phyloP scores from a whole-genome alignment of 2,797 vertebrate genomes.

The Gobio occitaniae region DNA sequence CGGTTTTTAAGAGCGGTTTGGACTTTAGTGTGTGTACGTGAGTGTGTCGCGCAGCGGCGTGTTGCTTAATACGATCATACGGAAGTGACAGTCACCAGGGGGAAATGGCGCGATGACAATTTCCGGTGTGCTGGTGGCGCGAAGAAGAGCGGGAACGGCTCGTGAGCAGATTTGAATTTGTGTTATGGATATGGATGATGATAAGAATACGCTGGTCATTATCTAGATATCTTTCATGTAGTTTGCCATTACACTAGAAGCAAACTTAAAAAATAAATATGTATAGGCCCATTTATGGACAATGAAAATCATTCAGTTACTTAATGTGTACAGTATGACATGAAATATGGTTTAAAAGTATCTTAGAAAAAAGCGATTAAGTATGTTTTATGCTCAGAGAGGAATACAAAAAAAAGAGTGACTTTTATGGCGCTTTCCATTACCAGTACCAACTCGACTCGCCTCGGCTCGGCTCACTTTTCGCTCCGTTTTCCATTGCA shows the following conservation, averaged over 20 bases:
- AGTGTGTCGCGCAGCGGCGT: constrained; percentile 44
- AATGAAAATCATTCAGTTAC: neutral
- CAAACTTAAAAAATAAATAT: neutral
- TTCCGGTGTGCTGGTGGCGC: constrained; percentile 27
- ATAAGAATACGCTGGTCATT: neutral
- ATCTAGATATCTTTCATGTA: neutral
- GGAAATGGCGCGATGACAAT: constrained; percentile 11
- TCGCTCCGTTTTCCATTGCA: no score
- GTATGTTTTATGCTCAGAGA: no score
- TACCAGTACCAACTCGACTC: no score
- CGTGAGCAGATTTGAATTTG: neutral
- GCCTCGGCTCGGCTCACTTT: no score
- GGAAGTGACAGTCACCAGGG: constrained; percentile 68
- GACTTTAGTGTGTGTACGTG: constrained; percentile 31
- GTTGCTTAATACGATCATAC: constrained; percentile 67
- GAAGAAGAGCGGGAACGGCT: constrained; percentile 1
- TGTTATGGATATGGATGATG: neutral
- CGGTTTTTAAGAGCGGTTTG: neutral
- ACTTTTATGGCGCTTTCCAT: no score
- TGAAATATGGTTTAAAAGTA: neutral
- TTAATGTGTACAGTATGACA: neutral
- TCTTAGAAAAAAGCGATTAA: neutral
- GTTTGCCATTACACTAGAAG: neutral
- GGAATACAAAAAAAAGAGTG: neutral
- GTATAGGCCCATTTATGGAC: neutral